These are phyloP conservation scores for Diplodus sargus DNA, from an alignment of 2,797 vertebrate species.

Conservation along the genomic window DNA sequence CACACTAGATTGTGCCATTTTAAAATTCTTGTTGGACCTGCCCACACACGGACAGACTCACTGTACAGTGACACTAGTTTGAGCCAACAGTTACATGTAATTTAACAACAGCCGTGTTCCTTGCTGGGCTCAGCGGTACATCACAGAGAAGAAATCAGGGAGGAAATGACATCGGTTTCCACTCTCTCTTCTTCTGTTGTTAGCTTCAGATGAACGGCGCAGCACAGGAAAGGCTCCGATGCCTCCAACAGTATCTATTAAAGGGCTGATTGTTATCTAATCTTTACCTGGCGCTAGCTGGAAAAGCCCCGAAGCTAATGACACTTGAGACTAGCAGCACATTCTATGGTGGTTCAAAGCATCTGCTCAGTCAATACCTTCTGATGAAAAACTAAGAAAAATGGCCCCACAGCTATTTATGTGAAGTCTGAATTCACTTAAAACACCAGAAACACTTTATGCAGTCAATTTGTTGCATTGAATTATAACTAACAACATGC, in stretches of 20 bases:
- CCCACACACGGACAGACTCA: constrained; percentile 1
- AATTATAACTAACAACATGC: constrained; percentile 72
- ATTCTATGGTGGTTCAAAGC: constrained; percentile 84
- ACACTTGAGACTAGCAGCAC: constrained; percentile 86
- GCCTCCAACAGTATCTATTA: constrained; percentile 85
- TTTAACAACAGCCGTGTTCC: constrained; percentile 60
- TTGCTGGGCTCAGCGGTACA: constrained; percentile 58
- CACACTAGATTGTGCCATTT: not conserved
- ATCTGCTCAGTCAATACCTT: constrained; percentile 80
- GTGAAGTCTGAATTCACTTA: constrained; percentile 74
- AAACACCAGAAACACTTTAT: constrained; percentile 71
- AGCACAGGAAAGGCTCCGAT: constrained; percentile 72
- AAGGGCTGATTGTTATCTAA: constrained; percentile 88
- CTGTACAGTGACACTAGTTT: constrained; percentile 24
- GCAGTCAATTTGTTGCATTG: constrained; percentile 77
- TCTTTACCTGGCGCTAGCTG: constrained; percentile 85
- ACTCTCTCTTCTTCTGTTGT: constrained; percentile 73
- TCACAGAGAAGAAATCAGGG: constrained; percentile 61
- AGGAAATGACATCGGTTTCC: constrained; percentile 74
- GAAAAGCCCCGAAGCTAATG: constrained; percentile 86
- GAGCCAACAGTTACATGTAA: constrained; percentile 58
- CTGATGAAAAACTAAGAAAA: constrained; percentile 73
- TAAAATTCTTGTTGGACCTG: not conserved
- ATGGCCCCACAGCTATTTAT: constrained; percentile 72
- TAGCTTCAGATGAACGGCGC: constrained; percentile 75